Percentiles rank a stretch among this genome's conserved stretches.
These are phyloP conservation scores for Scomberomorus guttatus DNA, from an alignment of 2,797 vertebrate species.

Conservation along the genomic window DNA sequence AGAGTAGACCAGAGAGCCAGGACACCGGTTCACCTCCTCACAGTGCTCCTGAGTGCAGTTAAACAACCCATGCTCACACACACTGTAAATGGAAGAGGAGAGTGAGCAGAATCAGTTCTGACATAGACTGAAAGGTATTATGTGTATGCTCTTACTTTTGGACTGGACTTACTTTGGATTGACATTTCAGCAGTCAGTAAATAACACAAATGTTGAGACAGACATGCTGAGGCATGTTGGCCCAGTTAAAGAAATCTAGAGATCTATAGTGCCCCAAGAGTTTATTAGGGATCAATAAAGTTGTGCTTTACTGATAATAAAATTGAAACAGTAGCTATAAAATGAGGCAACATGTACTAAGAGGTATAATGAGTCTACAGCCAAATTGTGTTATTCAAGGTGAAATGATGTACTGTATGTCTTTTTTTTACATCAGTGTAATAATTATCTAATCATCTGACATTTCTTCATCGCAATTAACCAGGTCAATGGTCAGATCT, in stretches of 20 bases:
- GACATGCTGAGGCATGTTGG: background rate
- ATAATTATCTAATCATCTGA: conserved; percentile 12
- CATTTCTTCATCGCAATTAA: background rate
- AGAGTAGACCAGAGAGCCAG: conserved; percentile 84
- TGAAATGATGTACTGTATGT: background rate
- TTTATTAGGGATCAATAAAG: conserved; percentile 9
- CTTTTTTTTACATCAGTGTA: conserved; percentile 2
- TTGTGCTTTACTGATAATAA: background rate
- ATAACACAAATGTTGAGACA: background rate
- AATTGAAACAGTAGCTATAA: conserved; percentile 11
- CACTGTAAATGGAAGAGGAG: conserved; percentile 65
- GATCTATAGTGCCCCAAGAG: background rate
- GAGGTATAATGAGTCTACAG: background rate
- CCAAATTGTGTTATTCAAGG: background rate
- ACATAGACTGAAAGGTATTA: background rate
- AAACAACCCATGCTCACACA: conserved; percentile 86
- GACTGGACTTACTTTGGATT: too few species aligned
- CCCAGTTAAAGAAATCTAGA: background rate
- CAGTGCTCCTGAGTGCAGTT: conserved; percentile 86
- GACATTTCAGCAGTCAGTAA: background rate
- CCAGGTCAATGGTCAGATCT: conserved; percentile 10
- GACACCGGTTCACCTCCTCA: conserved; percentile 83
- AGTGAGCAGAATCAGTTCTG: background rate
- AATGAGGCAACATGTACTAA: background rate
- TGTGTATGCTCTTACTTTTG: too few species aligned